Evolutionary conservation across 2,113 vertebrate species (phyloP).

Genomic region (Xiphophorus hellerii): DNA sequence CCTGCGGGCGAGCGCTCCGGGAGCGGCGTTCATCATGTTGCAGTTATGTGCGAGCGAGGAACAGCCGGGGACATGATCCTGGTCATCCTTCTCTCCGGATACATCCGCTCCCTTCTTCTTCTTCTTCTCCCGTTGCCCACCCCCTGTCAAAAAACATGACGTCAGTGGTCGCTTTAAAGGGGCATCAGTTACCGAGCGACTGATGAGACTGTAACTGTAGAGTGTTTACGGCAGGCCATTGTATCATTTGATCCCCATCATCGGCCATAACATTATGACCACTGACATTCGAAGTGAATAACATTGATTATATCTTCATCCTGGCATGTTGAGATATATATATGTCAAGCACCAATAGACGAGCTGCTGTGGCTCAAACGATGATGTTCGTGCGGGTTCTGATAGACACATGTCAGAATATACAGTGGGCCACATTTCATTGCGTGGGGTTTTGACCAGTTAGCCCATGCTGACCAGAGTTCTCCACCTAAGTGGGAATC

Average conservation of each 20-base stretch:
- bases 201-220: background rate
- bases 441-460: too few species aligned
- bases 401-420: too few species aligned
- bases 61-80: slow-evolving; percentile 48
- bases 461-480: too few species aligned
- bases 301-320: too few species aligned
- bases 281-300: too few species aligned
- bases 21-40: slow-evolving; percentile 68
- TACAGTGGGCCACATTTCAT: too few species aligned
- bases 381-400: too few species aligned
- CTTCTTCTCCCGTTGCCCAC: slow-evolving; percentile 29
- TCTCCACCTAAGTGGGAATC: background rate
- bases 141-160: slow-evolving; percentile 68
- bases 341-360: too few species aligned
- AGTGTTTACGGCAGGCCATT: background rate
- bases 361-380: too few species aligned
- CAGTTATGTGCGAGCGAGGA: slow-evolving; percentile 12
- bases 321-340: too few species aligned
- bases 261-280: background rate
- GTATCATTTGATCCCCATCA: background rate
- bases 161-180: slow-evolving; percentile 78
- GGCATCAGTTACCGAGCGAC: slow-evolving; percentile 21
- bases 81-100: slow-evolving; percentile 55
- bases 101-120: slow-evolving; percentile 44
- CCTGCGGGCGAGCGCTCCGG: slow-evolving; percentile 61